phyloP scores from a whole-genome alignment of 2,797 vertebrate species.

The Malurus splendens region DNA sequence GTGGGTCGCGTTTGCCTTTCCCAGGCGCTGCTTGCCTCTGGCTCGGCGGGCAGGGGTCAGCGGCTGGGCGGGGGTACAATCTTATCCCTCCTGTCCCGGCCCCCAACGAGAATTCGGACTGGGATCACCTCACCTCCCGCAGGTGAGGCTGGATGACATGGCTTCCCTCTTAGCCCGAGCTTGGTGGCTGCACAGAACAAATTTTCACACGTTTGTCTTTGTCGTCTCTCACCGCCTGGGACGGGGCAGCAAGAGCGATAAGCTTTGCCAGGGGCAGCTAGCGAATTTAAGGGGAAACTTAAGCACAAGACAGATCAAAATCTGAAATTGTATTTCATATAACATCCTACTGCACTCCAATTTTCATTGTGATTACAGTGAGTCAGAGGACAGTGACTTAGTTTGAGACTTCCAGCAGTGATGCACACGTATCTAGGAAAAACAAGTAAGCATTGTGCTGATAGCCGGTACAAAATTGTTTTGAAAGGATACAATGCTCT shows the following conservation, averaged over 20 bases:
- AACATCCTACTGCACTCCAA: neutral
- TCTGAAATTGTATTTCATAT: neutral
- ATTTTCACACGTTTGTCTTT: accelerated
- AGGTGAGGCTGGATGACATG: neutral
- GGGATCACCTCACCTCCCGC: neutral
- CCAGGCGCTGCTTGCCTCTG: neutral
- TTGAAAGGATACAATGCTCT: neutral
- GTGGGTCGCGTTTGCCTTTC: neutral
- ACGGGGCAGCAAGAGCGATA: accelerated
- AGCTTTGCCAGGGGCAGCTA: neutral
- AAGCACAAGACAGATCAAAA: neutral
- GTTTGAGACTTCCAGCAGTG: neutral
- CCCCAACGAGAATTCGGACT: neutral
- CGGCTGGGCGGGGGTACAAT: neutral
- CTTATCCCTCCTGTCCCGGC: neutral
- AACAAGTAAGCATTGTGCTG: neutral
- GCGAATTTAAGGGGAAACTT: neutral
- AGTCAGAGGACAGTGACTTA: neutral
- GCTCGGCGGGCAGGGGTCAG: neutral
- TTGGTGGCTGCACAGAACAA: accelerated
- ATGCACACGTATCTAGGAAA: neutral
- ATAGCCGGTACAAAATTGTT: neutral
- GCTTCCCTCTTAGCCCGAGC: neutral
- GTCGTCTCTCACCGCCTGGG: neutral
- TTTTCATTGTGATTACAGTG: neutral